Conservation (phyloP, 2,113 vertebrate species). For the Lampris incognitus region DNA sequence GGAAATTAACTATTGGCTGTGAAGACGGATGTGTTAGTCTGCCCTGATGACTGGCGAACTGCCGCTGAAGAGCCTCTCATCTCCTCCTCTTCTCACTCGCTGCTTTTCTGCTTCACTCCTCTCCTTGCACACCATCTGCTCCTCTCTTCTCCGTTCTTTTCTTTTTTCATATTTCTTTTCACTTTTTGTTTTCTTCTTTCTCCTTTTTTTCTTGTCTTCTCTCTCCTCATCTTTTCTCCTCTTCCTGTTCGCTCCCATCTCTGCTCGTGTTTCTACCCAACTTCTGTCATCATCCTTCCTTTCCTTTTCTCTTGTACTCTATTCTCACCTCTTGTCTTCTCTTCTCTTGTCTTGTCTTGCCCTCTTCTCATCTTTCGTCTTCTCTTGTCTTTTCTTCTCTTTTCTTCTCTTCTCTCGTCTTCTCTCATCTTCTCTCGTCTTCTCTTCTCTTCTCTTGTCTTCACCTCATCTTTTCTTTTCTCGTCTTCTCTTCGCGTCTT, state of each 20-base stretch:
- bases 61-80: slow-evolving; percentile 46
- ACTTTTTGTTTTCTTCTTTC: not conserved
- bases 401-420: not conserved
- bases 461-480: not conserved
- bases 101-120: not conserved
- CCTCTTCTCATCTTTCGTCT: slow-evolving; percentile 36
- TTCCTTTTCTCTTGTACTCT: no score
- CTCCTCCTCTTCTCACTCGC: slow-evolving; percentile 29
- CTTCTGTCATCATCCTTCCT: not conserved
- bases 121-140: not conserved
- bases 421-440: not conserved
- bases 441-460: slow-evolving; percentile 34
- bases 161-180: not conserved
- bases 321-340: not conserved
- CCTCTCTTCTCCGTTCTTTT: not conserved
- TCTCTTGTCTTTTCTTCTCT: slow-evolving; percentile 24
- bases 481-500: slow-evolving; percentile 36
- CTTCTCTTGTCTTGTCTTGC: slow-evolving; percentile 20
- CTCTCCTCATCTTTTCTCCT: not conserved
- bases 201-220: not conserved
- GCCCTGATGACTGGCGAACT: slow-evolving; percentile 50
- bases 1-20: slow-evolving; percentile 72
- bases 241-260: not conserved
- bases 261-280: not conserved
- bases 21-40: slow-evolving; percentile 61